Evolutionary conservation across 2,888 invertebrate species (phyloP).

Genomic region (Lysandra bellargus): DNA sequence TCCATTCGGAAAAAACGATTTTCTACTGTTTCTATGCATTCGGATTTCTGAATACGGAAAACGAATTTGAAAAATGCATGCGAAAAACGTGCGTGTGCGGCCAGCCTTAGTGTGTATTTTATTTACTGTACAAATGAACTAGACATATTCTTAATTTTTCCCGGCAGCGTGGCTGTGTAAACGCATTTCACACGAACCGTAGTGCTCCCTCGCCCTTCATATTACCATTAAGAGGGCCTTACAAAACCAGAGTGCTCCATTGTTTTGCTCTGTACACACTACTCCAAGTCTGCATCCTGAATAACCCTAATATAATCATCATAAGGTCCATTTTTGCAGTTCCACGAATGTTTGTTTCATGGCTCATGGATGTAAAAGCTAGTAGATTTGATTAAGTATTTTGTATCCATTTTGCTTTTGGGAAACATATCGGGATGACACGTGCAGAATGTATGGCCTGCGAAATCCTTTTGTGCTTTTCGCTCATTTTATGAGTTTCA

Average conservation of each 20-base stretch:
- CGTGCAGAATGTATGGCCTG: conserved; percentile 34
- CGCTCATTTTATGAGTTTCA: neutral
- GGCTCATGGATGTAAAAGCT: conserved; percentile 51
- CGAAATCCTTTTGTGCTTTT: conserved; percentile 27
- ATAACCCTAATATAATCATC: conserved; percentile 33
- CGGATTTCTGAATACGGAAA: no score
- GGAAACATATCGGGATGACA: conserved; percentile 33
- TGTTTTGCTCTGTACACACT: conserved; percentile 54
- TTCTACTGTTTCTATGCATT: no score
- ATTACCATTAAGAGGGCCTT: conserved; percentile 64
- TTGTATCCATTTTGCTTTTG: conserved; percentile 49
- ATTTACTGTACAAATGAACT: no score
- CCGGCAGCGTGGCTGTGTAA: neutral
- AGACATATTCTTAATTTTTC: neutral
- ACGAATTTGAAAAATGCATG: no score
- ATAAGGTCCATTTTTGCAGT: conserved; percentile 43
- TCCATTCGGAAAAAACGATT: no score
- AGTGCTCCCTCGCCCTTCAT: conserved; percentile 48
- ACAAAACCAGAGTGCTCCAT: conserved; percentile 57
- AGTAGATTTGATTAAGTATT: conserved; percentile 66
- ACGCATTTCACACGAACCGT: conserved; percentile 1
- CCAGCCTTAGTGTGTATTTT: no score
- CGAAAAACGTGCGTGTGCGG: no score
- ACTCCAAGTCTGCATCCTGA: conserved; percentile 36
- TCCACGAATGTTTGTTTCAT: conserved; percentile 39